Evolutionary conservation across 2,797 vertebrate genomes (phyloP), one percentile per base, ranked within the genome.

Genomic region (Leptatherina wallacei): DNA sequence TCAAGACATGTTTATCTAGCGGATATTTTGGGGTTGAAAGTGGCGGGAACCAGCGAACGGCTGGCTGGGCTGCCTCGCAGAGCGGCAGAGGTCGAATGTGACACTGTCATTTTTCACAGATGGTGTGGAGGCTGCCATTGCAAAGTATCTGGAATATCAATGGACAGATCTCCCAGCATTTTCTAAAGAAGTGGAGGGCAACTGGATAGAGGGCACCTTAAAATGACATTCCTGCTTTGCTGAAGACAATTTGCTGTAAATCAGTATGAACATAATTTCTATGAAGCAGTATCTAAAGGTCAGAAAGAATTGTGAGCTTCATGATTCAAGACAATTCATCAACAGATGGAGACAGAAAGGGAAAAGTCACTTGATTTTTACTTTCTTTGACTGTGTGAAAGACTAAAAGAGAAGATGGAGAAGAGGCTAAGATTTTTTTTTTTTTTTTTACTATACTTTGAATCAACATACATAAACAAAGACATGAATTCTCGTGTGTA

Each of bases 101-200:
- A 85, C 73, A 51, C 52, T 71, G 79, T 83, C 81, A 83, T 85
- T 84, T 90, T 74, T 88, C 85, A 86, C 84, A 88, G 77, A 84
- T 86, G 80, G 85, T 38, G 67, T 71, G 52, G 65, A 84, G 69
- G 72, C 70, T 71, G 71, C 55, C 44, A 49, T 44, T 11, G 63
- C 63, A 75, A 85, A 75, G 64, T 58, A 77, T 60, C 68, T 69
- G 49, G 65, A 79, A 82, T 91, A 88, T 86, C 82, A 84, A 89
- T 63, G 66, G 66, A 71, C 69, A 70, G 69, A 86, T 80, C 75
- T 82, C 42, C 44, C 63, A 71, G 47, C 30, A n/a, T 65, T 56
- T 58, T 74, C 64, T 55, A 22, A 66, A 54, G 32, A 33, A 55
- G 67, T 2, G 29, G 27, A 2, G n/a, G 52, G 51, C 47, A 1